Base-by-base conservation (phyloP, 2,797 vertebrate genomes). In the Megaceryle alcyon region DNA sequence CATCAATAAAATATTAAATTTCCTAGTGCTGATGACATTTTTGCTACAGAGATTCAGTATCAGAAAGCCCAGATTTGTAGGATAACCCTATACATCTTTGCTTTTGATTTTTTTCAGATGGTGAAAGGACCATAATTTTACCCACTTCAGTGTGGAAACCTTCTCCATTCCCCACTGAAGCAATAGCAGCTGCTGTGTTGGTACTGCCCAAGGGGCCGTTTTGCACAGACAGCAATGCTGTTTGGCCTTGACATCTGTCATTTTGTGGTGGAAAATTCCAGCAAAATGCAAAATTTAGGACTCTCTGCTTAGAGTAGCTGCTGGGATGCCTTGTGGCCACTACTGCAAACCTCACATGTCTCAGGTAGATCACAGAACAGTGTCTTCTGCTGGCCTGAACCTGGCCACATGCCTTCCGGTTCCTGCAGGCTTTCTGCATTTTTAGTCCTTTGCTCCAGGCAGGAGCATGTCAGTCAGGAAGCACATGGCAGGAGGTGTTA, bases 1-100 rank as follows among this genome's bases (percentile, higher is more conserved):
- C 20, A 29, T 79, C 26, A 35, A 22, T 44, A 28, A 73, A 44
- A 49, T 17, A 49, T 0, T 29, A 4, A 2, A 21, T 66, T 63
- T 56, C 12, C 1, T 51, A 21, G 25, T 4, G 19, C 3, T 20
- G 6, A 4, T 54, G 43, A 18, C 7, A 15, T 41, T 89, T 76
- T 53, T 89, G 44, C 46, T 92, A 3, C 16, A 53, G 71, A 53
- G 23, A 35, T 43, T n/a, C 15, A 33, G 16, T 65, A 4, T 7
- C 28, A 65, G 33, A 82, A 79, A 61, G 71, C 33, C 59, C 51
- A 1, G 3, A 4, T 87, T 66, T 65, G 25, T 33, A 60, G 44
- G 65, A 33, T n/a, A 14, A 35, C 41, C 1, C 10, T 0, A 0
- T 22, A 6, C 7, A 3, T 33, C 10, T 1, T 18, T 69, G 37